Conservation (phyloP, 2,888 invertebrate species). For the Pheosia gnoma region DNA sequence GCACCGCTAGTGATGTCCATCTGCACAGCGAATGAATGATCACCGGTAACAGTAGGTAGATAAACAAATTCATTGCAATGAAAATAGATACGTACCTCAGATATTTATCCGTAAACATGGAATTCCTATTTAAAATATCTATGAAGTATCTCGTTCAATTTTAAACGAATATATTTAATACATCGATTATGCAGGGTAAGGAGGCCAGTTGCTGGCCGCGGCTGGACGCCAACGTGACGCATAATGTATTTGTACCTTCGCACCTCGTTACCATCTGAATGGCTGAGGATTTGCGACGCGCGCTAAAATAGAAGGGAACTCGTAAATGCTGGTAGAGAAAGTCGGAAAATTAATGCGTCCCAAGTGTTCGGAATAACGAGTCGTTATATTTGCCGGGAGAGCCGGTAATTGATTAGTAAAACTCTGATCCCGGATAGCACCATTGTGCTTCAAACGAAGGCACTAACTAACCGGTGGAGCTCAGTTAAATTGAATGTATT, state of each 20-base stretch:
- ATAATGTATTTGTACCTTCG: slow-evolving; percentile 33
- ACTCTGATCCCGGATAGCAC: background rate
- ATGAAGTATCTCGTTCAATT: slow-evolving; percentile 22
- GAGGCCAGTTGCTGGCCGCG: slow-evolving; percentile 33
- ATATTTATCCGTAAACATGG: background rate
- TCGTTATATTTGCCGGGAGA: slow-evolving; percentile 22
- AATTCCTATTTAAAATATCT: background rate
- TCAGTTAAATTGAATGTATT: too few species aligned
- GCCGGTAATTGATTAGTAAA: slow-evolving; percentile 5
- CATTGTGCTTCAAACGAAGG: too few species aligned
- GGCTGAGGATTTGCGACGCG: slow-evolving; percentile 45
- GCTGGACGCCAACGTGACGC: slow-evolving; percentile 17
- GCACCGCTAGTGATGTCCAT: too few species aligned
- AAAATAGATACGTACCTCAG: too few species aligned
- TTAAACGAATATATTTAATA: slow-evolving; percentile 20
- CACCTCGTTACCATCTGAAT: slow-evolving; percentile 53
- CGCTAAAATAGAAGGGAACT: slow-evolving; percentile 46
- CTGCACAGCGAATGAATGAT: too few species aligned
- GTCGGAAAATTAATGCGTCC: slow-evolving; percentile 46
- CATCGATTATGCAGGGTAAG: slow-evolving; percentile 34
- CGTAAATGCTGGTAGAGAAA: slow-evolving; percentile 49
- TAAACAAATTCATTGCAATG: too few species aligned
- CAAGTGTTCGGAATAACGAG: slow-evolving; percentile 24
- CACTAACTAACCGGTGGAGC: too few species aligned
- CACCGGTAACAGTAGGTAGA: too few species aligned